Evolutionary conservation across 64 coral and sea anemone species (phyloP), one percentile per base, ranked within the genome.

Genomic region (Porites australiensis): DNA sequence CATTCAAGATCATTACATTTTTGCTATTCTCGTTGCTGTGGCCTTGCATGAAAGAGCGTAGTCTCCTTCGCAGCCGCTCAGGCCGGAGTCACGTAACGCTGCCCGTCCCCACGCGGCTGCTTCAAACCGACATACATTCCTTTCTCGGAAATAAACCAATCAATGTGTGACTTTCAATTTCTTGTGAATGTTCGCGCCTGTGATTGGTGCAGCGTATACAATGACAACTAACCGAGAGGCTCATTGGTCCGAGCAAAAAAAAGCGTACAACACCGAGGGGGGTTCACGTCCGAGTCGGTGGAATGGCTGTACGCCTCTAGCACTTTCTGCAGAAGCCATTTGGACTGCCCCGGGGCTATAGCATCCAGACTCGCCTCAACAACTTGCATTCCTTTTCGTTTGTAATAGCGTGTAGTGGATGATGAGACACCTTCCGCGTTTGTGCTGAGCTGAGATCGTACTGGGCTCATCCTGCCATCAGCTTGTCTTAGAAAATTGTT

Each of bases 391-490:
- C 68, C 87, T 89, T 89, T 89, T 5, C 49, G 48, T 23, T 55
- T 54, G 87, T 77, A 89, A 44, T 89, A 89, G n/a, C 74, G 54
- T 16, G 58, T n/a, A 23, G 88, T 64, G 21, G 88, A 62, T 9
- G 74, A 74, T 27, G 74, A 49, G 48, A 89, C 47, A 20, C 23
- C 79, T 16, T 77, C n/a, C 37, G 79, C 51, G 43, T 89, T 63
- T 22, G 60, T 64, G 23, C 16, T 64, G 16, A 74, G 76, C 58
- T 67, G 74, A 19, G 88, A 89, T 50, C 88, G 74, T 16, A 89
- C 37, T 27, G 88, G 74, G 20, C 54, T 89, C 8, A 89, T 71
- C 66, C 88, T 64, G 44, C 88, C 74, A 59, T 77, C 57, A 51
- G 71, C 51, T 14, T 57, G 19, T 16, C 60, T 89, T 49, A 37